These are phyloP conservation scores for Spinus pinus DNA, from an alignment of 2,797 vertebrate genomes.

Conservation along the genomic window DNA sequence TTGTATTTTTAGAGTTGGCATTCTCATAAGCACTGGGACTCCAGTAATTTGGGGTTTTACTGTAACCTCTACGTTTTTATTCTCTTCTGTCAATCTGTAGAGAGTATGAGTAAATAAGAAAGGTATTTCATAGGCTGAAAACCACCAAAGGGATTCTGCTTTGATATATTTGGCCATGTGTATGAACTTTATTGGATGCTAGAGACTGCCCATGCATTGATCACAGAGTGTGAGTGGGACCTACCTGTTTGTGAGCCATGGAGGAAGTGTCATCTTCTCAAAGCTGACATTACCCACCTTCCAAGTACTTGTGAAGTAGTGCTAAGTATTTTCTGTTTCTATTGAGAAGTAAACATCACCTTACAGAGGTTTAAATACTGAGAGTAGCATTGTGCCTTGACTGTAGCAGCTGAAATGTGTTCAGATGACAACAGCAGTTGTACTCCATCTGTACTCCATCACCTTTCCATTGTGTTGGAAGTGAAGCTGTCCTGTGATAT, in stretches of 20 bases:
- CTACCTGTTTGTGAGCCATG: not conserved
- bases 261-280: not conserved
- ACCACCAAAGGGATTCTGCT: not conserved
- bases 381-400: not conserved
- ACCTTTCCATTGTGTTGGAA: not conserved
- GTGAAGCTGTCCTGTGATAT: not conserved
- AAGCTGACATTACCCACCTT: not conserved
- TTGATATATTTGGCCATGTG: not conserved
- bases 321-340: not conserved
- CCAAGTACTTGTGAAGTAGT: not conserved
- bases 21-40: not conserved
- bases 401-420: not conserved
- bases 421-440: not conserved
- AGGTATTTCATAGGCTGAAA: not conserved
- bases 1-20: not conserved
- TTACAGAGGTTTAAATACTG: not conserved
- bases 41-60: not conserved
- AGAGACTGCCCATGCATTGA: not conserved
- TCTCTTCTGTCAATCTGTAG: not conserved
- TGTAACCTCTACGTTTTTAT: not conserved
- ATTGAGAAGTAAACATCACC: not conserved
- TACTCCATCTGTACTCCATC: not conserved
- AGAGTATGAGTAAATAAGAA: not conserved
- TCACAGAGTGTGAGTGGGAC: not conserved
- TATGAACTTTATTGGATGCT: not conserved